Evolutionary conservation across 2,888 invertebrate species (phyloP), one percentile per base, ranked within the genome.

Genomic region (Rhopalosiphum nymphaeae): DNA sequence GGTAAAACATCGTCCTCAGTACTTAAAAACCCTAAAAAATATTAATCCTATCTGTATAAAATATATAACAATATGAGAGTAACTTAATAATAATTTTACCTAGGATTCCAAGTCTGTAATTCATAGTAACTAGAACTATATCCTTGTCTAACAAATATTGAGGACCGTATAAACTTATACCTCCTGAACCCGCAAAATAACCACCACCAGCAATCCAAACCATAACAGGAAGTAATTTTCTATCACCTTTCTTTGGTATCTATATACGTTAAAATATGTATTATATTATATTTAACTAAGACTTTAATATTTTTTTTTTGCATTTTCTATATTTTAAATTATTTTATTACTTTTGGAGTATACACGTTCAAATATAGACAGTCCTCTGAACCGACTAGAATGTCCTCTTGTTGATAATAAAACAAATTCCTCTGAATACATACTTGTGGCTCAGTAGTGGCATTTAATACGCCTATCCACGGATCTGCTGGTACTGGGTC

Each of bases 191-290:
- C 1, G 86, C 57, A 61, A 90, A 96, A 95, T 96, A 96, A n/a
- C 96, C 96, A 9, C 96, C 96, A 0, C 96, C 96, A 95, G 96
- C 96, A 89, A 96, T 96, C 96, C 96, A 96, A 7, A 96, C 96
- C 96, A 96, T 96, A 0, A 96, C 96, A 21, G 96, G 96, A 7
- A 96, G 96, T 94, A 95, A 36, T n/a, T 94, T 91, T 85, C 92
- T 91, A 3, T 90, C 88, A 25, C 84, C 89, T 42, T 29, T 16
- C 86, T 78, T 57, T 16, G 86, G 87, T 42, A 61, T 42, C 89
- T 94, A 85, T 49, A 16, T 42, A 88, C 1, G n/a, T n/a, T 29
- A n/a, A 26, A 29, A 13, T 29, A 11, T 29, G 13, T 67, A 67
- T n/a, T 67, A n/a, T 67, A 13, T n/a, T 67, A n/a, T 49, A 49